A percentile compares a stretch with the other conserved stretches of the same genome.
These are phyloP conservation scores for Mythimna lalbum DNA, from an alignment of 2,888 invertebrate genomes.

Conservation along the genomic window DNA sequence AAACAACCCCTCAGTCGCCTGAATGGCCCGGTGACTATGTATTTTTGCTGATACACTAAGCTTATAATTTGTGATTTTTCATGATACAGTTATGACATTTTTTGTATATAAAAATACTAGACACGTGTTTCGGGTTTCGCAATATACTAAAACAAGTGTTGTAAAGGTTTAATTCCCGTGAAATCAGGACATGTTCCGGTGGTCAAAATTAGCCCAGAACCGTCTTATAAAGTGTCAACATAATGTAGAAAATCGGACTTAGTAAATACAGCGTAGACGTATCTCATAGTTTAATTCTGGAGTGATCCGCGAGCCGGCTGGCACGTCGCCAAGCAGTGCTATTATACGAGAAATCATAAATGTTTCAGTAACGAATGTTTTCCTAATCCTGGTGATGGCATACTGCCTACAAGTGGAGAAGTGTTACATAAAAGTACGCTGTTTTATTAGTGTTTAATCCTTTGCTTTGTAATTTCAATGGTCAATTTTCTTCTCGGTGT, in stretches of 20 bases:
- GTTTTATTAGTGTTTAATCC: background rate
- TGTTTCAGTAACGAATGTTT: slow-evolving; percentile 53
- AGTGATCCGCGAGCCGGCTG: slow-evolving; percentile 66
- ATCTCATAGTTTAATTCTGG: slow-evolving; percentile 72
- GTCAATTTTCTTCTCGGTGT: too few relatives aligned
- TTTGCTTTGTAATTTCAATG: background rate
- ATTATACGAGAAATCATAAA: slow-evolving; percentile 67
- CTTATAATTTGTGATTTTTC: too few relatives aligned
- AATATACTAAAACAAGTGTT: too few relatives aligned
- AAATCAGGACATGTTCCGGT: slow-evolving; percentile 20
- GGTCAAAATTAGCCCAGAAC: slow-evolving; percentile 31
- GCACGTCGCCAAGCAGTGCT: slow-evolving; percentile 69
- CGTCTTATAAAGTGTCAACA: slow-evolving; percentile 36
- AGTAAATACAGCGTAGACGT: slow-evolving; percentile 42
- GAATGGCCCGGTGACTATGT: too few relatives aligned
- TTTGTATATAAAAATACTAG: too few relatives aligned
- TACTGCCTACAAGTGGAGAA: slow-evolving; percentile 39
- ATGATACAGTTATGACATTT: too few relatives aligned
- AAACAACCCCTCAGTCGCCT: too few relatives aligned
- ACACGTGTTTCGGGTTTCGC: too few relatives aligned
- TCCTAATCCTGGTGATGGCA: slow-evolving; percentile 54
- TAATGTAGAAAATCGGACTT: slow-evolving; percentile 45
- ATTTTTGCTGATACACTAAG: too few relatives aligned
- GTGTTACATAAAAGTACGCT: slow-evolving; percentile 20
- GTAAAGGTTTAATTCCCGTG: background rate